Conservation (phyloP, 2,888 invertebrate species). For the Lasioglossum calceatum region DNA sequence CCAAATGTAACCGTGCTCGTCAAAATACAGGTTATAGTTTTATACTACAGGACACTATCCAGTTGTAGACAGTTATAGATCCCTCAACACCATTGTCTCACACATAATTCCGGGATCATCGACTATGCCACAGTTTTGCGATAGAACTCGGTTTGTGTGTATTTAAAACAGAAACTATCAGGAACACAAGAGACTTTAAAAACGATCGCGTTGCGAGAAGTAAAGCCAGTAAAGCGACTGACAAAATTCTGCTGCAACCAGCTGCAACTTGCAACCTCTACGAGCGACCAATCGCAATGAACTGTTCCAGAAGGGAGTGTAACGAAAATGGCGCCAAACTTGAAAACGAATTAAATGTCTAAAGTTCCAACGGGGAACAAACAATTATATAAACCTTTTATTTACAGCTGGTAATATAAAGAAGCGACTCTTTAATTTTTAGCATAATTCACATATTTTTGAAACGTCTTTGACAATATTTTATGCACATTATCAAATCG, state of each 20-base stretch:
- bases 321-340: slow-evolving; percentile 25
- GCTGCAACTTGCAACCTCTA: slow-evolving; percentile 5
- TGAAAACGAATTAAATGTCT: background rate
- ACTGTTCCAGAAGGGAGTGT: background rate
- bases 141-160: background rate
- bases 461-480: too few relatives aligned
- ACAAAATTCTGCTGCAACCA: slow-evolving; percentile 19
- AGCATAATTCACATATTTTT: background rate
- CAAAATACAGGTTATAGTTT: slow-evolving; percentile 39
- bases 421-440: background rate
- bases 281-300: slow-evolving; percentile 29
- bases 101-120: background rate
- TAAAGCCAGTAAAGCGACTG: slow-evolving; percentile 19
- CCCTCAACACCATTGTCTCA: background rate
- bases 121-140: background rate
- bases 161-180: slow-evolving; percentile 17
- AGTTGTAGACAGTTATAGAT: background rate
- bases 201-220: slow-evolving; percentile 6
- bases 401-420: background rate
- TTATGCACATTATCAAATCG: too few relatives aligned
- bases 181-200: slow-evolving; percentile 7
- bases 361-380: background rate
- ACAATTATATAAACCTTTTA: background rate
- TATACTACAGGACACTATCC: background rate
- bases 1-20: background rate